Percentiles rank a stretch among this genome's conserved stretches.
phyloP scores from a whole-genome alignment of 2,113 vertebrate species.

The Myiopsitta monachus region DNA sequence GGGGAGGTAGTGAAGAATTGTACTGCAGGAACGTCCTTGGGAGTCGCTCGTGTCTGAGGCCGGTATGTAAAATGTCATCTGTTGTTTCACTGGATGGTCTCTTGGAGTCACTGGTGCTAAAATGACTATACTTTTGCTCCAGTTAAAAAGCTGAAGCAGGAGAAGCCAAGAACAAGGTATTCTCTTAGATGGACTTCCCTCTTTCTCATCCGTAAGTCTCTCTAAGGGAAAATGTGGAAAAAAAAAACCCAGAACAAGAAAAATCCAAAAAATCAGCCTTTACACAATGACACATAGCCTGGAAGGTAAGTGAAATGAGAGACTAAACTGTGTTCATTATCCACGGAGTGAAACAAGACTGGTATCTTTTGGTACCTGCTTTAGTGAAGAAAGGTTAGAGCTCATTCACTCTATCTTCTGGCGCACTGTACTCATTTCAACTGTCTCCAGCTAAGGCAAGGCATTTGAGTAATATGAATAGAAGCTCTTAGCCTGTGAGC shows the following conservation, averaged over 20 bases:
- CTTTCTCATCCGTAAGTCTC: not conserved
- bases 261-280: not conserved
- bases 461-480: slow-evolving; percentile 49
- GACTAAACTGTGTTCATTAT: slow-evolving; percentile 29
- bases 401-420: slow-evolving; percentile 23
- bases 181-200: not conserved
- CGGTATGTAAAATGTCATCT: not conserved
- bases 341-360: slow-evolving; percentile 1
- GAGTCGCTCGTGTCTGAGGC: not conserved
- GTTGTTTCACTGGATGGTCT: not conserved
- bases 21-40: rapidly evolving
- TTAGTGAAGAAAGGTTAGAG: slow-evolving; percentile 34
- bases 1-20: not conserved
- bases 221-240: not conserved
- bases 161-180: not conserved
- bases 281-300: not conserved
- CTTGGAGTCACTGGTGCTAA: not conserved
- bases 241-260: not conserved
- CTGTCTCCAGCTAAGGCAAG: slow-evolving; percentile 40
- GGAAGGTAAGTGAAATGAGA: not conserved
- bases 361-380: slow-evolving; percentile 36
- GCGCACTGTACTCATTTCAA: slow-evolving; percentile 45
- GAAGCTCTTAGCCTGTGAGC: slow-evolving; percentile 34
- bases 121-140: not conserved
- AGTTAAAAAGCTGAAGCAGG: not conserved